Percentiles rank a stretch among this genome's conserved stretches.
These are phyloP conservation scores for Entosphenus tridentatus DNA, from an alignment of 2,113 vertebrate genomes.

Conservation along the genomic window DNA sequence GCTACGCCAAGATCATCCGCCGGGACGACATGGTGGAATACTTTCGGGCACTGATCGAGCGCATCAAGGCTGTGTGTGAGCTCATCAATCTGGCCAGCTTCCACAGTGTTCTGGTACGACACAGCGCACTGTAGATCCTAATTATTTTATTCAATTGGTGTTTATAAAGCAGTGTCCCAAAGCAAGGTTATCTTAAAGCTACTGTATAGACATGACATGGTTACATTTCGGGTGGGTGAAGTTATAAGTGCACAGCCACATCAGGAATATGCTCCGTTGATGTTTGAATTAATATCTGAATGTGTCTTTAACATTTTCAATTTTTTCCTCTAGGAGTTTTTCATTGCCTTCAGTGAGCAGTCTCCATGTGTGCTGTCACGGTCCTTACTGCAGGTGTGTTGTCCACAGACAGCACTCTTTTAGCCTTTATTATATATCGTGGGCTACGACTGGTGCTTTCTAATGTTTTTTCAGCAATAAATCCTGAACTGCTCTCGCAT, in stretches of 20 bases:
- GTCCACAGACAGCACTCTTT: background rate
- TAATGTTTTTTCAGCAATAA: too few relatives aligned
- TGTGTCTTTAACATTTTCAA: background rate
- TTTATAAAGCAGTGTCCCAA: too few relatives aligned
- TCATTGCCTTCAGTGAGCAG: constrained; percentile 95
- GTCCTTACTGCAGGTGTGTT: constrained; percentile 59
- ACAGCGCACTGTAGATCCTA: background rate
- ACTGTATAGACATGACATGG: too few relatives aligned
- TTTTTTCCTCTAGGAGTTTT: constrained; percentile 49
- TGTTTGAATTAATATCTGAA: background rate
- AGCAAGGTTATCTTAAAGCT: too few relatives aligned
- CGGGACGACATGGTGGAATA: constrained; percentile 93
- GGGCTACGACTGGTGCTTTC: too few relatives aligned
- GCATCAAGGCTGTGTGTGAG: constrained; percentile 90
- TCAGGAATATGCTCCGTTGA: too few relatives aligned
- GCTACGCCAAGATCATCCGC: constrained; percentile 98
- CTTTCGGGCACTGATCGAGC: constrained; percentile 79
- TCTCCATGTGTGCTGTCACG: constrained; percentile 92
- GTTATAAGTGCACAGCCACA: too few relatives aligned
- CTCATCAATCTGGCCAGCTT: constrained; percentile 82
- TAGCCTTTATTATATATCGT: too few relatives aligned
- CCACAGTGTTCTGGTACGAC: constrained; percentile 80
- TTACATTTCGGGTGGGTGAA: too few relatives aligned
- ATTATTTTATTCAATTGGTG: too few relatives aligned
- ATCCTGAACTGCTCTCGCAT: too few relatives aligned